Evolutionary conservation across 2,888 invertebrate genomes (phyloP).

Genomic region (Cryptocheilus praepositus): DNA sequence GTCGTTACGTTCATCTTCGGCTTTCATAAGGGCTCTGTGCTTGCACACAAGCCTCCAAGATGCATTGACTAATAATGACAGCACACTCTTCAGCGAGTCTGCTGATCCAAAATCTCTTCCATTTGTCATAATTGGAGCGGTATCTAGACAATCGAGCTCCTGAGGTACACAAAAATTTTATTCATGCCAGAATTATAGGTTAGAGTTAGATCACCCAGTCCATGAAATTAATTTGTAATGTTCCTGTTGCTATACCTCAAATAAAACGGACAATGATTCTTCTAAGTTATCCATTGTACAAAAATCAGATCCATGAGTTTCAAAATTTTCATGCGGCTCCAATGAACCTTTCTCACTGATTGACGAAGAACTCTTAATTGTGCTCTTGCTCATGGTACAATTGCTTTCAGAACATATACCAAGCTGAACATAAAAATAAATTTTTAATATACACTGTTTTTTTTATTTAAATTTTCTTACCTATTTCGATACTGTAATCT

Average conservation of each 20-base stretch:
- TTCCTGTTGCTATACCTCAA: conserved; percentile 47
- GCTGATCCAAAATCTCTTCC: conserved; percentile 33
- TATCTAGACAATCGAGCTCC: conserved; percentile 59
- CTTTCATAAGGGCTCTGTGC: conserved; percentile 50
- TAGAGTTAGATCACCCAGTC: background rate
- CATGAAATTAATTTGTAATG: background rate
- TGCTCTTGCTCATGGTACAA: background rate
- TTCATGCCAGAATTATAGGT: too few species aligned
- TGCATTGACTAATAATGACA: conserved; percentile 43
- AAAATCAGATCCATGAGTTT: conserved; percentile 35
- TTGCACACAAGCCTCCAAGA: conserved; percentile 54
- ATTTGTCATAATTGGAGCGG: conserved; percentile 26
- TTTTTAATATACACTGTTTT: too few species aligned
- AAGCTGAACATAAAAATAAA: too few species aligned
- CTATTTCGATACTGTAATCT: too few species aligned
- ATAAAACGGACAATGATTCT: conserved; percentile 50
- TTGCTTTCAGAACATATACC: too few species aligned
- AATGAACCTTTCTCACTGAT: conserved; percentile 38
- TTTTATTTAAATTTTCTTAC: too few species aligned
- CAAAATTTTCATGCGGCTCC: conserved; percentile 26
- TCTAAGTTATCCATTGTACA: conserved; percentile 52
- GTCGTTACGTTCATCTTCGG: conserved; percentile 47
- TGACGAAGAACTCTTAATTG: conserved; percentile 25
- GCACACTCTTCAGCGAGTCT: conserved; percentile 20
- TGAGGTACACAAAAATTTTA: conserved; percentile 24